Evolutionary conservation across 1,140 invertebrate species (phyloP).

Genomic region (Drosophila suzukii): DNA sequence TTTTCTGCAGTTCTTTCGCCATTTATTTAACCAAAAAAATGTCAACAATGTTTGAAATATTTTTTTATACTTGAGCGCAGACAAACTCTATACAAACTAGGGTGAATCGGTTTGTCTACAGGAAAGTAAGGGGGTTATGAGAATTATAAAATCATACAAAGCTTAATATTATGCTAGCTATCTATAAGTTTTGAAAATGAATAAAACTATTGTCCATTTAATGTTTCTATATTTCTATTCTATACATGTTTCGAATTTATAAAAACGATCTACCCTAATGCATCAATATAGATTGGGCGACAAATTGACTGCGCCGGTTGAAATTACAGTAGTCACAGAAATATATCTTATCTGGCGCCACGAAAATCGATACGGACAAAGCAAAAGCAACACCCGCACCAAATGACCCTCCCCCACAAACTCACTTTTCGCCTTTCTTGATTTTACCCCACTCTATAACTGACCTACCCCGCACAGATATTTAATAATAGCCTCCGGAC

Average conservation of each 20-base stretch:
- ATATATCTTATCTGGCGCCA: conserved; percentile 57
- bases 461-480: conserved; percentile 51
- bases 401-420: conserved; percentile 5
- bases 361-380: conserved; percentile 53
- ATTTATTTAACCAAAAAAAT: conserved; percentile 46
- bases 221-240: neutral
- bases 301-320: conserved; percentile 40
- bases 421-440: neutral
- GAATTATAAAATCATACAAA: too few relatives aligned
- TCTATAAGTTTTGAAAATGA: too few relatives aligned
- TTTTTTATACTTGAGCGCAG: conserved; percentile 2
- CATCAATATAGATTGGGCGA: conserved; percentile 33
- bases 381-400: neutral
- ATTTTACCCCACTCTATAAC: conserved; percentile 16
- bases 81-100: neutral
- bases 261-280: conserved; percentile 9
- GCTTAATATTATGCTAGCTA: too few relatives aligned
- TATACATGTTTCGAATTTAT: neutral
- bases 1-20: conserved; percentile 20
- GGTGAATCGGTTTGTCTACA: neutral
- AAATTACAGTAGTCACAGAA: conserved; percentile 28
- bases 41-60: conserved; percentile 42
- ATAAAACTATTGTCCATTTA: too few relatives aligned
- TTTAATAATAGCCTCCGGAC: conserved; percentile 41
- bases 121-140: neutral